Evolutionary conservation across 2,888 invertebrate species (phyloP).

Genomic region (Dascillus cervinus): DNA sequence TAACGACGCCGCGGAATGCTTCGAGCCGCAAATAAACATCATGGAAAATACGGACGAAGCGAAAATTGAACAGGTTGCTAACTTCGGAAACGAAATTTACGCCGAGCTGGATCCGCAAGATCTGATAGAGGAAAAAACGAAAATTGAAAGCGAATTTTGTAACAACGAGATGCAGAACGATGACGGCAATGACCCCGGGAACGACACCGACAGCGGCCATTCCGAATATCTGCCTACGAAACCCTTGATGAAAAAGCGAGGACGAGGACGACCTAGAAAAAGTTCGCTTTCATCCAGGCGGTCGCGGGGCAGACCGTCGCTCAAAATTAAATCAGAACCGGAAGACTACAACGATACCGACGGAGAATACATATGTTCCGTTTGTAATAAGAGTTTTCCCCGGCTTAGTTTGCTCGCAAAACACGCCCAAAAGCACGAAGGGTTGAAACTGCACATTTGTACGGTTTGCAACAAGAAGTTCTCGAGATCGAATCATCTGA

Average conservation of each 20-base stretch:
- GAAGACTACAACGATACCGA: conserved; percentile 23
- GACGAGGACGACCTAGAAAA: conserved; percentile 36
- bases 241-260: conserved; percentile 21
- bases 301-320: conserved; percentile 25
- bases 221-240: conserved; percentile 37
- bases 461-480: conserved; percentile 43
- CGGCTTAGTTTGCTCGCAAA: conserved; percentile 31
- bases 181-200: neutral
- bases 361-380: conserved; percentile 29
- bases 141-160: conserved; percentile 13
- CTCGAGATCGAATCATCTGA: conserved; percentile 42
- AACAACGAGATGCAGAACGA: conserved; percentile 5
- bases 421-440: conserved; percentile 31
- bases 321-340: conserved; percentile 18
- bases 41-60: conserved; percentile 16
- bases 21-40: conserved; percentile 34
- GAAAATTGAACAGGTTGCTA: conserved; percentile 7
- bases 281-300: conserved; percentile 20
- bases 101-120: conserved; percentile 16
- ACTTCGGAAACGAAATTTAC: conserved; percentile 11
- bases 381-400: conserved; percentile 31
- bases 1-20: conserved; percentile 23
- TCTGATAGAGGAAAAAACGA: conserved; percentile 13
- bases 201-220: conserved; percentile 29
- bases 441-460: conserved; percentile 34